Percentiles rank a stretch among this genome's conserved stretches.
phyloP scores from a whole-genome alignment of 2,888 invertebrate species.

The Drosophila antonietae region DNA sequence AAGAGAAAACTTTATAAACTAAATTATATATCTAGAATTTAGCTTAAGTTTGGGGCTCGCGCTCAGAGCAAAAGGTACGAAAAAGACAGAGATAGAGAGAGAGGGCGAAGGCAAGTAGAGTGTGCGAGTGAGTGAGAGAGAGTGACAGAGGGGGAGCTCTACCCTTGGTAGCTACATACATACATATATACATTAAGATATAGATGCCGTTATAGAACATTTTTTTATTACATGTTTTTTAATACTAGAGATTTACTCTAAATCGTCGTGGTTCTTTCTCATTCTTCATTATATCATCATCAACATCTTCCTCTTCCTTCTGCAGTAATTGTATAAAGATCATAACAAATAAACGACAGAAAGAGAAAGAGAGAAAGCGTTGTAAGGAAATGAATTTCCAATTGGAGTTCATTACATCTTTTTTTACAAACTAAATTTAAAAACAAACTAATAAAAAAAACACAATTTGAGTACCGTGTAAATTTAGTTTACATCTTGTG shows the following conservation, averaged over 20 bases:
- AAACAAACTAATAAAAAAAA: background rate
- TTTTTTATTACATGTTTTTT: conserved; percentile 52
- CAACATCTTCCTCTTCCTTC: conserved; percentile 9
- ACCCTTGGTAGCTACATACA: conserved; percentile 15
- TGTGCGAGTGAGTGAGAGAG: background rate
- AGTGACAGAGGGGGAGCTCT: background rate
- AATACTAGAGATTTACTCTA: conserved; percentile 41
- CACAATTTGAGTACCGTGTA: conserved; percentile 6
- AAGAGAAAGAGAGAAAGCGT: background rate
- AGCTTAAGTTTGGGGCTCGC: background rate
- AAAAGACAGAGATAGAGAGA: conserved; percentile 3
- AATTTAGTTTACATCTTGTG: conserved; percentile 19
- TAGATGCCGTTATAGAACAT: conserved; percentile 31
- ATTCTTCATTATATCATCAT: conserved; percentile 7
- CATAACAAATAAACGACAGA: conserved; percentile 23
- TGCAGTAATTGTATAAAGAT: conserved; percentile 15
- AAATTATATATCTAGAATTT: background rate
- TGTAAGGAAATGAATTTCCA: conserved; percentile 14
- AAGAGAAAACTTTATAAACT: background rate
- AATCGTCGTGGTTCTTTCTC: conserved; percentile 37
- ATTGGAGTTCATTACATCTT: background rate
- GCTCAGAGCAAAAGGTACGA: background rate
- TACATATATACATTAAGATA: conserved; percentile 2
- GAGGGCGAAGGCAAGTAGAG: background rate
- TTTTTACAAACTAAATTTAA: conserved; percentile 8